A percentile compares a stretch with the other conserved stretches of the same genome.
Conservation (phyloP, 2,888 invertebrate genomes). For the Melipona bicolor region DNA sequence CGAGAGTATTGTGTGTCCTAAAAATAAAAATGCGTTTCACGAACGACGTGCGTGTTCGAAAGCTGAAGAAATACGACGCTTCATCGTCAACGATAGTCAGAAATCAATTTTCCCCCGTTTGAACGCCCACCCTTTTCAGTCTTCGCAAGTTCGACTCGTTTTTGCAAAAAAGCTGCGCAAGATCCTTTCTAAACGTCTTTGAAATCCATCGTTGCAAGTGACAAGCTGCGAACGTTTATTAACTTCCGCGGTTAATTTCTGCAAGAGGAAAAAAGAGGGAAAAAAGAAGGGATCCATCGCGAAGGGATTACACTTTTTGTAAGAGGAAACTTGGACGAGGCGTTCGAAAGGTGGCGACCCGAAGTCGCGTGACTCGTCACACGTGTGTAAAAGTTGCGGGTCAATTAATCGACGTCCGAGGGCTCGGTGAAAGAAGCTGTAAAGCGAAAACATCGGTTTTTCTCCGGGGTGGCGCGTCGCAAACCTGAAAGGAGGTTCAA, state of each 20-base stretch:
- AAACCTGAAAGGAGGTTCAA: constrained; percentile 14
- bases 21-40: not conserved
- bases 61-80: not conserved
- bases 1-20: too few species aligned
- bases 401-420: constrained; percentile 59
- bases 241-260: too few species aligned
- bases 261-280: too few species aligned
- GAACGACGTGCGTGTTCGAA: not conserved
- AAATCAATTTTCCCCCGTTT: too few species aligned
- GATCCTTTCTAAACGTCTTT: too few species aligned
- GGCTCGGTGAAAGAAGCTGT: constrained; percentile 50
- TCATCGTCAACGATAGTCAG: too few species aligned
- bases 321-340: not conserved
- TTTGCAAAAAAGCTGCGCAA: too few species aligned
- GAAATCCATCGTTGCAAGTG: not conserved
- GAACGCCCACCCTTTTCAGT: not conserved
- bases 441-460: constrained; percentile 52
- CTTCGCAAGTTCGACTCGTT: too few species aligned
- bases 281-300: too few species aligned
- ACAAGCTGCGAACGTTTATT: not conserved
- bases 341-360: not conserved
- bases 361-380: constrained; percentile 33
- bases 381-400: constrained; percentile 43
- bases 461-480: not conserved
- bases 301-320: not conserved